Conservation (phyloP, 2,888 invertebrate genomes). For the Crossocerus cetratus region DNA sequence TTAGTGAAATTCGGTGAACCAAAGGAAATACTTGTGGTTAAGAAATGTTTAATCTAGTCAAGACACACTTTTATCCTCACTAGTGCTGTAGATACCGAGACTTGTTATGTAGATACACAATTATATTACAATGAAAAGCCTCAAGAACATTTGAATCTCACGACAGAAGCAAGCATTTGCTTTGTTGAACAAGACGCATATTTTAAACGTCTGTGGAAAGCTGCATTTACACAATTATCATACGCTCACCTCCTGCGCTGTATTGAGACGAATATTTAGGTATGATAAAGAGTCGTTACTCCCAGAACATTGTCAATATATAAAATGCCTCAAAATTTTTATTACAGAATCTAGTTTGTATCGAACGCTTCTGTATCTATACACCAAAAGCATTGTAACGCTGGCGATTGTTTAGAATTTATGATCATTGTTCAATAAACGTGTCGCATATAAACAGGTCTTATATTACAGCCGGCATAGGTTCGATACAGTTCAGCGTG, state of each 20-base stretch:
- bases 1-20: conserved; percentile 3
- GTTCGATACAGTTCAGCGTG: conserved; percentile 20
- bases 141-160: conserved; percentile 34
- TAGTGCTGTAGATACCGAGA: conserved; percentile 59
- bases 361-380: conserved; percentile 18
- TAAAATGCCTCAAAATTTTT: conserved; percentile 26
- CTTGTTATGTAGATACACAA: conserved; percentile 63
- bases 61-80: conserved; percentile 58
- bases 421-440: conserved; percentile 42
- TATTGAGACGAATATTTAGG: conserved; percentile 24
- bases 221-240: conserved; percentile 19
- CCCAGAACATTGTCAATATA: conserved; percentile 24
- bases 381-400: conserved; percentile 24
- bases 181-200: conserved; percentile 27
- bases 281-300: conserved; percentile 27
- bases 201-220: conserved; percentile 30
- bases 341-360: conserved; percentile 28
- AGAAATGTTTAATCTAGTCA: conserved; percentile 61
- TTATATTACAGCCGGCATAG: conserved; percentile 22
- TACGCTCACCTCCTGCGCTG: conserved; percentile 18
- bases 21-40: conserved; percentile 18
- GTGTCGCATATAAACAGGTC: conserved; percentile 16
- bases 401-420: conserved; percentile 38
- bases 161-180: conserved; percentile 33
- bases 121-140: conserved; percentile 32